These are phyloP conservation scores for Telmatherina bonti DNA, from an alignment of 2,797 vertebrate species.

Conservation along the genomic window DNA sequence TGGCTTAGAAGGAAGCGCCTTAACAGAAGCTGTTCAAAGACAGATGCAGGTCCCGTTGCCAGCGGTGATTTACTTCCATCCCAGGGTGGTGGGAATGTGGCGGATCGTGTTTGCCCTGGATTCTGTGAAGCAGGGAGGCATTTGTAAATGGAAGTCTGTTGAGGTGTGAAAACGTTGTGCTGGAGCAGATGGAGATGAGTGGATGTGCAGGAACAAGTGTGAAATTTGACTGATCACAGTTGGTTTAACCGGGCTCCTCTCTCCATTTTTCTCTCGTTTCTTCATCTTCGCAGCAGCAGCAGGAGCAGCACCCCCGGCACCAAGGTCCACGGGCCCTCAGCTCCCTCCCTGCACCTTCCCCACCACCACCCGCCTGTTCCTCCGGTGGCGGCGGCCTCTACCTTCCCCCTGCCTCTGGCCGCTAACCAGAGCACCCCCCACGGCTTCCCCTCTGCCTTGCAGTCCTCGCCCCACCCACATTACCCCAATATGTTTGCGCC, in stretches of 20 bases:
- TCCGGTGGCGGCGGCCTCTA: constrained; percentile 81
- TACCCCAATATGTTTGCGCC: constrained; percentile 99
- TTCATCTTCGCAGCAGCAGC: constrained; percentile 87
- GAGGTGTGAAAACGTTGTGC: constrained; percentile 65
- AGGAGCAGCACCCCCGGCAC: constrained; percentile 95
- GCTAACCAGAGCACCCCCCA: constrained; percentile 89
- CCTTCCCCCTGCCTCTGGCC: constrained; percentile 88
- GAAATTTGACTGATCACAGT: constrained; percentile 64
- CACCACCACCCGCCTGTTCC: constrained; percentile 84
- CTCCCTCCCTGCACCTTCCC: constrained; percentile 84
- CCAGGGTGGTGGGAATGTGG: constrained; percentile 54
- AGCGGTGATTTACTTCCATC: constrained; percentile 66
- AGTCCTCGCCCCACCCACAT: constrained; percentile 90
- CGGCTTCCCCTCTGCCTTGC: constrained; percentile 90
- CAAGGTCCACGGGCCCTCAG: constrained; percentile 88
- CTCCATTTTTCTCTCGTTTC: constrained; percentile 21
- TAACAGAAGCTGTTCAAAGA: constrained; percentile 69
- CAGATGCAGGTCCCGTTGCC: constrained; percentile 66
- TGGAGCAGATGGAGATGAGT: constrained; percentile 65
- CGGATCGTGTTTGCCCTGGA: constrained; percentile 56
- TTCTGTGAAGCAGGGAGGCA: constrained; percentile 64
- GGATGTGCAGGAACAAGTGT: constrained; percentile 64
- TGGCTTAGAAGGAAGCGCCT: constrained; percentile 70
- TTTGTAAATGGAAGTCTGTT: constrained; percentile 63
- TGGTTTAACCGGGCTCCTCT: constrained; percentile 54